Evolutionary conservation across 92 coral and sea anemone genomes (phyloP).

Genomic region (Parazoanthus swiftii): DNA sequence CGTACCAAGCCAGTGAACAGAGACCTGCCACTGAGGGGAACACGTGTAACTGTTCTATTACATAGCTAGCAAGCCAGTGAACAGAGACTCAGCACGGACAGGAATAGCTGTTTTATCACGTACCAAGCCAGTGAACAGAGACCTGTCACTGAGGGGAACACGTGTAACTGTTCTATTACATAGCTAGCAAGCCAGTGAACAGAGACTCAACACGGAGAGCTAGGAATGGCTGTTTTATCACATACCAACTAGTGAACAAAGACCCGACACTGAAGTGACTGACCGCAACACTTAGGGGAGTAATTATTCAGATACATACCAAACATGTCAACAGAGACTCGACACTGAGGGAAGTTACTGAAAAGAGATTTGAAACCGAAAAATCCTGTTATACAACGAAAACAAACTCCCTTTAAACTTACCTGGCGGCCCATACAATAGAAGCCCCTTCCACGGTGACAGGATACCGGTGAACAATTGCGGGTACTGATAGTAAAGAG

Average conservation of each 20-base stretch:
- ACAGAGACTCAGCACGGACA: neutral
- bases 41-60: too few species aligned
- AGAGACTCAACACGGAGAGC: neutral
- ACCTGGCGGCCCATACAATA: slow-evolving; percentile 98
- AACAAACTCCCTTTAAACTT: neutral
- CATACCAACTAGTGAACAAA: too few species aligned
- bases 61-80: neutral
- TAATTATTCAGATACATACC: too few species aligned
- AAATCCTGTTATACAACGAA: too few species aligned
- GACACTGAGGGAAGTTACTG: neutral
- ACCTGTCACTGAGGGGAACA: neutral
- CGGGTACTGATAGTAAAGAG: slow-evolving; percentile 66
- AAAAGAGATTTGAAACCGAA: neutral
- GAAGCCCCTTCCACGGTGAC: slow-evolving; percentile 97
- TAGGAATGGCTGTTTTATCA: neutral
- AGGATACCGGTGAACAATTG: slow-evolving; percentile 95
- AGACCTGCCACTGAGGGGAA: neutral
- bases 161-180: too few species aligned
- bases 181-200: neutral
- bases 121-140: neutral
- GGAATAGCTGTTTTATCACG: neutral
- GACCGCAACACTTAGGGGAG: too few species aligned
- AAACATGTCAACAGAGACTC: neutral
- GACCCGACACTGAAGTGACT: too few species aligned
- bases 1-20: too few species aligned